A percentile compares a stretch with the other conserved stretches of the same genome.
Evolutionary conservation across 1,140 invertebrate species (phyloP).

Genomic region (Colletes latitarsis): DNA sequence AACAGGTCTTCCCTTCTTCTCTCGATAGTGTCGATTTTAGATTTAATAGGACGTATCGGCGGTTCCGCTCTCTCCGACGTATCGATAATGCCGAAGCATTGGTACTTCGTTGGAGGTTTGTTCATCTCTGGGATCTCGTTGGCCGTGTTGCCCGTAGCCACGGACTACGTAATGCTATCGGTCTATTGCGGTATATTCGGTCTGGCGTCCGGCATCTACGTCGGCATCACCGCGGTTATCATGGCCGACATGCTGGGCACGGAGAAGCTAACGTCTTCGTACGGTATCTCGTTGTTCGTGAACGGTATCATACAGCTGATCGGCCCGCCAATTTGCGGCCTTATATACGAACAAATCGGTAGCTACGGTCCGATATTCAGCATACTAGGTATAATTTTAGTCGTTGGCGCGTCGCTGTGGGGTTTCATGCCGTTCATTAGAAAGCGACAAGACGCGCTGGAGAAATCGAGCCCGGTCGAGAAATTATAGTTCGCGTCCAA

Average conservation of each 20-base stretch:
- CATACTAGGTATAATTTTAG: conserved; percentile 86
- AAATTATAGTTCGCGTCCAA: conserved; percentile 62
- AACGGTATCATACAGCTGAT: conserved; percentile 90
- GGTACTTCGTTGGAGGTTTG: conserved; percentile 90
- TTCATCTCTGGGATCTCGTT: conserved; percentile 88
- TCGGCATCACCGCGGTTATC: conserved; percentile 91
- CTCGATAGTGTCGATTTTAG: conserved; percentile 89
- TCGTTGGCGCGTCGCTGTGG: conserved; percentile 89
- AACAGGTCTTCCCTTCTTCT: conserved; percentile 85
- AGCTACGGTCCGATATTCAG: conserved; percentile 87
- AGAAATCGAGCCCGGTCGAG: conserved; percentile 56
- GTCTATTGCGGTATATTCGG: conserved; percentile 89
- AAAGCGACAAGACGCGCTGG: conserved; percentile 73
- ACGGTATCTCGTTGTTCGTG: conserved; percentile 91
- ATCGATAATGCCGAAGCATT: conserved; percentile 87
- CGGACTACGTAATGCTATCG: conserved; percentile 82
- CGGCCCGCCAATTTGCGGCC: conserved; percentile 89
- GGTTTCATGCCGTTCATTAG: conserved; percentile 87
- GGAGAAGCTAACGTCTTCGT: conserved; percentile 91
- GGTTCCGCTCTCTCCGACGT: conserved; percentile 90
- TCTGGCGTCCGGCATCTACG: conserved; percentile 91
- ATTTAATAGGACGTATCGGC: conserved; percentile 90
- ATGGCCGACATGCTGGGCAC: conserved; percentile 93
- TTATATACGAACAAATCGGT: conserved; percentile 84
- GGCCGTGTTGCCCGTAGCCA: conserved; percentile 85